Evolutionary conservation across 2,113 vertebrate genomes (phyloP).

Genomic region (Amblyornis subalaris): DNA sequence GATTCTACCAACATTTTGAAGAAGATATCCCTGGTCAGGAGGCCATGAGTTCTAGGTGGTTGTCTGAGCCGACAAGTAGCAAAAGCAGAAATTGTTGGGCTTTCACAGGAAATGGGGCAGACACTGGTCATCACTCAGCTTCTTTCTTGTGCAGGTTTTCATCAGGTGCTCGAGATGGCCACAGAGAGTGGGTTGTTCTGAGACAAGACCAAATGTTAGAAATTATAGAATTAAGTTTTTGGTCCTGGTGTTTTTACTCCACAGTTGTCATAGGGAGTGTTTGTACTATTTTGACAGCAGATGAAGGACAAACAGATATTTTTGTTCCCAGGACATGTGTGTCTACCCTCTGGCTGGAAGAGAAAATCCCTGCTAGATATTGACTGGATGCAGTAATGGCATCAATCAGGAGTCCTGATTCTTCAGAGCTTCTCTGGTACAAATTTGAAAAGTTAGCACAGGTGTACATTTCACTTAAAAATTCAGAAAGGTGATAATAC

Average conservation of each 20-base stretch:
- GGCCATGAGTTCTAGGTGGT: not conserved
- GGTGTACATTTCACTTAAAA: not conserved
- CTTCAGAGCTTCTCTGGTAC: not conserved
- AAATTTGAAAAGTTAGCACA: not conserved
- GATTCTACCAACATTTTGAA: not conserved
- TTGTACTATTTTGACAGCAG: not conserved
- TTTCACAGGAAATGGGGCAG: slow-evolving; percentile 46
- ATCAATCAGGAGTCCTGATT: not conserved
- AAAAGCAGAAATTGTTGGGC: not conserved
- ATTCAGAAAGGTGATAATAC: not conserved
- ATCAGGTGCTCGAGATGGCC: slow-evolving; percentile 51
- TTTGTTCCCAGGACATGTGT: not conserved
- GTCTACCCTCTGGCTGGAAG: not conserved
- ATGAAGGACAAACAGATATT: not conserved
- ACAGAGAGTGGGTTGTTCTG: slow-evolving; percentile 69
- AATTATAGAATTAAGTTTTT: not conserved
- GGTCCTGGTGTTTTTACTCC: not conserved
- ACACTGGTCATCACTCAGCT: not conserved
- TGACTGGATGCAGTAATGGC: not conserved
- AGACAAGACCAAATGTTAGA: not conserved
- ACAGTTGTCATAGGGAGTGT: not conserved
- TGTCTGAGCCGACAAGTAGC: not conserved
- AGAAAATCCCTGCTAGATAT: not conserved
- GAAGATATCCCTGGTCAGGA: not conserved
- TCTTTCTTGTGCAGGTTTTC: not conserved